A percentile compares a stretch with the other conserved stretches of the same genome.
These are phyloP conservation scores for Orthonychiurus folsomi DNA, from an alignment of 2,888 invertebrate species.

Conservation along the genomic window DNA sequence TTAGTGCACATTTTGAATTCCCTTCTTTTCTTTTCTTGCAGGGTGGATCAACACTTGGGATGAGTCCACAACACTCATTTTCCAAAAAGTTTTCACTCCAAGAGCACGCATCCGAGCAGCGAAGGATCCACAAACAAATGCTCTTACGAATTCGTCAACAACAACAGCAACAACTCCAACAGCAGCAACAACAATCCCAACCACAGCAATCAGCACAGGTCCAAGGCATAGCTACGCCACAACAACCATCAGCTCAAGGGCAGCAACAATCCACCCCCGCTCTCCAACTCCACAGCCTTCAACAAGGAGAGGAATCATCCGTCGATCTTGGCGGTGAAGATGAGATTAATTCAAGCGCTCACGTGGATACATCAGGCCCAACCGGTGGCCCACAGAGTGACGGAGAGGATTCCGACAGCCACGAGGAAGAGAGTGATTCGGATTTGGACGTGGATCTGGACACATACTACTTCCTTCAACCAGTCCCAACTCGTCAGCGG, in stretches of 20 bases:
- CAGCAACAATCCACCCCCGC: constrained; percentile 18
- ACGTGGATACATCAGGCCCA: constrained; percentile 3
- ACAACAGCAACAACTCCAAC: constrained; percentile 48
- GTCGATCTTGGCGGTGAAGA: constrained; percentile 36
- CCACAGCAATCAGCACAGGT: constrained; percentile 10
- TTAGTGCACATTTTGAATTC: too few species aligned
- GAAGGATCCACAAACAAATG: constrained; percentile 73
- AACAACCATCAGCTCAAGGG: constrained; percentile 15
- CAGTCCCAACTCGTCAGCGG: constrained; percentile 84
- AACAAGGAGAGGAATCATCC: constrained; percentile 13
- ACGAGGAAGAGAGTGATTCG: constrained; percentile 45
- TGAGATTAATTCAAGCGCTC: constrained; percentile 25
- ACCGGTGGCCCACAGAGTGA: neutral
- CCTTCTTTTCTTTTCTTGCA: too few species aligned
- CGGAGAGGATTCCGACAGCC: constrained; percentile 71
- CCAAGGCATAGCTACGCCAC: too few species aligned
- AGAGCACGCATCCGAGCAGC: constrained; percentile 82
- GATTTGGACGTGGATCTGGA: constrained; percentile 80
- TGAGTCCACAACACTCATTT: constrained; percentile 60
- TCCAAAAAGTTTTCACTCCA: constrained; percentile 69
- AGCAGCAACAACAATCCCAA: constrained; percentile 19
- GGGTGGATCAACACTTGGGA: constrained; percentile 69
- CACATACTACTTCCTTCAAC: constrained; percentile 79
- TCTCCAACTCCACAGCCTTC: neutral
- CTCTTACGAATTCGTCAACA: constrained; percentile 64